phyloP scores from a whole-genome alignment of 2,888 invertebrate species.

The Lottia gigantea region DNA sequence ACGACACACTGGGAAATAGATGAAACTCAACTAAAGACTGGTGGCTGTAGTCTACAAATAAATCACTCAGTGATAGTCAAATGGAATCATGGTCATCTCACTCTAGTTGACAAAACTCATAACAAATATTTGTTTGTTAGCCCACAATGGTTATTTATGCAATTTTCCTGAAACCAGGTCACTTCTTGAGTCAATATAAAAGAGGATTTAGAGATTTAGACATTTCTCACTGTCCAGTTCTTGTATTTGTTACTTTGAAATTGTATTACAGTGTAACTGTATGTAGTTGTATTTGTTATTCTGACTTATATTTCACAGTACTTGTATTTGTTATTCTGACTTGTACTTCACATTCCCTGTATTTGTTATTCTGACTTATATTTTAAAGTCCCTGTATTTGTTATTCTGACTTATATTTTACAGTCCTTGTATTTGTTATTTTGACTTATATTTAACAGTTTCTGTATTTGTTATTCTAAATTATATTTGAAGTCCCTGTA shows the following conservation, averaged over 20 bases:
- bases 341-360: too few relatives aligned
- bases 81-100: background rate
- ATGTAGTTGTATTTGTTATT: background rate
- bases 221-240: background rate
- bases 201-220: background rate
- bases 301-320: too few relatives aligned
- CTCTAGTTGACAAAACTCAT: background rate
- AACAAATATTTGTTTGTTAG: constrained; percentile 7
- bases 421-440: too few relatives aligned
- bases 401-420: too few relatives aligned
- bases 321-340: too few relatives aligned
- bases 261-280: background rate
- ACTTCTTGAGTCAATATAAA: background rate
- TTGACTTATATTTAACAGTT: too few relatives aligned
- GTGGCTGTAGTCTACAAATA: background rate
- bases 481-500: too few relatives aligned
- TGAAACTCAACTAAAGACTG: background rate
- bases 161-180: constrained; percentile 4
- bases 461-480: too few relatives aligned
- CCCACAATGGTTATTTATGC: constrained; percentile 1
- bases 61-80: background rate
- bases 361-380: too few relatives aligned
- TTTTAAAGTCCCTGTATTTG: too few relatives aligned
- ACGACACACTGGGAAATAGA: background rate
- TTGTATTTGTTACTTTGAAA: background rate